Evolutionary conservation across 1,140 invertebrate genomes (phyloP).

Genomic region (Papilio helenus): DNA sequence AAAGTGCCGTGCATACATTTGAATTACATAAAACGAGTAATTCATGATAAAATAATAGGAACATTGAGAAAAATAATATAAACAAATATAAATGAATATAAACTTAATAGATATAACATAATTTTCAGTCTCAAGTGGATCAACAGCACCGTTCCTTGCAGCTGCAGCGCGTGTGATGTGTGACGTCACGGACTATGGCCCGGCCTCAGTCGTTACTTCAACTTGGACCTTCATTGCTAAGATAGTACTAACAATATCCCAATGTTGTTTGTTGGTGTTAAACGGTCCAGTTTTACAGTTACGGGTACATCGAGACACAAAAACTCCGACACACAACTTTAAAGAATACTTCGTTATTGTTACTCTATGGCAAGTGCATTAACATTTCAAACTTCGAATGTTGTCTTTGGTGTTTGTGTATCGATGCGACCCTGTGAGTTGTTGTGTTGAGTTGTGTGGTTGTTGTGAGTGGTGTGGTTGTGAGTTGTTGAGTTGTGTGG

Average conservation of each 20-base stretch:
- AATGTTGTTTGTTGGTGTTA: background rate
- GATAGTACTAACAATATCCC: background rate
- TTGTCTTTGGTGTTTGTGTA: background rate
- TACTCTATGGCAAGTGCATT: background rate
- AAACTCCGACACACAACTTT: background rate
- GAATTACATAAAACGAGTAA: conserved; percentile 13
- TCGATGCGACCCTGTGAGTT: background rate
- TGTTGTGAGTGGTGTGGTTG: background rate
- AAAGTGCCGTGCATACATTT: conserved; percentile 10
- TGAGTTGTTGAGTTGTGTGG: background rate
- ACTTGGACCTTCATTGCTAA: background rate
- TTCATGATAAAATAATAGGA: conserved; percentile 34
- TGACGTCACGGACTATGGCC: background rate
- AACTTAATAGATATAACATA: conserved; percentile 27
- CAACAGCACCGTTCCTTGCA: conserved; percentile 29
- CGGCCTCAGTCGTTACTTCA: too few relatives aligned
- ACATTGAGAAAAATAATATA: conserved; percentile 31
- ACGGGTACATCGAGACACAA: background rate
- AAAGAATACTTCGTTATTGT: background rate
- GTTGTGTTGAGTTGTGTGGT: background rate
- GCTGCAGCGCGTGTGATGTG: conserved; percentile 2
- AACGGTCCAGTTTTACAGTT: background rate
- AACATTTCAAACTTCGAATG: too few relatives aligned
- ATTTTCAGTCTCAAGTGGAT: conserved; percentile 36
- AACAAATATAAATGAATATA: conserved; percentile 19